These are phyloP conservation scores for Linepithema humile DNA, from an alignment of 1,140 invertebrate species.

Conservation along the genomic window DNA sequence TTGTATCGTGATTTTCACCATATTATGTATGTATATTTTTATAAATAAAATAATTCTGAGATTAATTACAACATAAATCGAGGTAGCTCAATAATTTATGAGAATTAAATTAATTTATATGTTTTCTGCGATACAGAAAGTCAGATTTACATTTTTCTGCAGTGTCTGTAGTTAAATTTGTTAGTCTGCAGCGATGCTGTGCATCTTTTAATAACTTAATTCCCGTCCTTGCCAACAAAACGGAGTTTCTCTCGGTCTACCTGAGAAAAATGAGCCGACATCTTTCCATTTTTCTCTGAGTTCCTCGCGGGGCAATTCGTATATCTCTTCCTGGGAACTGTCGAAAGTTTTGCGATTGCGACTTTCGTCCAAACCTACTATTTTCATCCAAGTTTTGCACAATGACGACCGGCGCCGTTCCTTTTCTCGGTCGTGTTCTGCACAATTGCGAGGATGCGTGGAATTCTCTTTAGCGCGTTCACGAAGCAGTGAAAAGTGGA, in stretches of 20 bases:
- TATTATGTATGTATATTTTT: too few species aligned
- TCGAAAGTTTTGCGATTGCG: slow-evolving; percentile 49
- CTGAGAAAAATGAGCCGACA: slow-evolving; percentile 4
- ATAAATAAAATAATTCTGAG: not conserved
- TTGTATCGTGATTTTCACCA: too few species aligned
- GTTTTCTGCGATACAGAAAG: not conserved
- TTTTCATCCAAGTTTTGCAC: slow-evolving; percentile 9
- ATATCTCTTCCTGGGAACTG: slow-evolving; percentile 23
- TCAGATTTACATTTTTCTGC: slow-evolving; percentile 10
- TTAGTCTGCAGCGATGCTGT: not conserved
- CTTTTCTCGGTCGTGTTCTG: not conserved
- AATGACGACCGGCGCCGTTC: not conserved
- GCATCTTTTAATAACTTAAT: slow-evolving; percentile 46
- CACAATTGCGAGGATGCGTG: slow-evolving; percentile 3
- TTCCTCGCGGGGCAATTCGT: slow-evolving; percentile 15
- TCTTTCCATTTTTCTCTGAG: slow-evolving; percentile 49
- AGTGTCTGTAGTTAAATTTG: not conserved
- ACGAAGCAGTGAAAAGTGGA: not conserved
- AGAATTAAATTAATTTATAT: slow-evolving; percentile 6
- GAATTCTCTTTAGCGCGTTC: not conserved
- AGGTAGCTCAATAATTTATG: too few species aligned
- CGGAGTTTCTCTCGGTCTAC: not conserved
- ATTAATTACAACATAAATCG: too few species aligned
- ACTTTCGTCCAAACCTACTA: not conserved
- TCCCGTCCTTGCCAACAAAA: not conserved